A percentile compares a stretch with the other conserved stretches of the same genome.
Evolutionary conservation across 2,888 invertebrate species (phyloP).

Genomic region (Rosalia funebris): DNA sequence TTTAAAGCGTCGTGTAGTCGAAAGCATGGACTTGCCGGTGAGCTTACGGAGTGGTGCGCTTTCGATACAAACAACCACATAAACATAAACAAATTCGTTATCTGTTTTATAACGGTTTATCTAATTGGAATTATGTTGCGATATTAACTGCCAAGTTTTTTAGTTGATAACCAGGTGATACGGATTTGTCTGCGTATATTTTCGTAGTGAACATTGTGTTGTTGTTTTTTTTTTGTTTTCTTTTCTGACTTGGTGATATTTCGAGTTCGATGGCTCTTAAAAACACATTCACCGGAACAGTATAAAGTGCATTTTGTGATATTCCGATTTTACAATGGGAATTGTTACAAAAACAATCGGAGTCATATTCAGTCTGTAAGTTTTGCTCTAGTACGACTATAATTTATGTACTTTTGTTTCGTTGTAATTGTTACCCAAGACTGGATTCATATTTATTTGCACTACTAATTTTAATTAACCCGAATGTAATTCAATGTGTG

Average conservation of each 20-base stretch:
- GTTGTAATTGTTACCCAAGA: neutral
- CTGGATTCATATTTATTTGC: constrained; percentile 16
- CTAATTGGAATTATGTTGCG: neutral
- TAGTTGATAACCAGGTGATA: neutral
- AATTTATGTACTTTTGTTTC: constrained; percentile 24
- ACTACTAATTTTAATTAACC: constrained; percentile 32
- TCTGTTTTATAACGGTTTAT: neutral
- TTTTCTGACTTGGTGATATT: constrained; percentile 1
- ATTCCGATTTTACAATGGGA: constrained; percentile 67
- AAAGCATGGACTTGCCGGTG: constrained; percentile 17
- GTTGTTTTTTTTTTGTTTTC: neutral
- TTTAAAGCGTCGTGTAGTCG: constrained; percentile 2
- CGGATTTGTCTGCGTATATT: neutral
- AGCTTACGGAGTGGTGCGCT: constrained; percentile 21
- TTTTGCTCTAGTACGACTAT: constrained; percentile 48
- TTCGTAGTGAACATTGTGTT: neutral
- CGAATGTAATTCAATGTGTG: constrained; percentile 19
- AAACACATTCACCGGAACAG: neutral
- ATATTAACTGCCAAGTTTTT: neutral
- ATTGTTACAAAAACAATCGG: constrained; percentile 82
- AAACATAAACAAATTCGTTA: constrained; percentile 6
- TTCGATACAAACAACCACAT: constrained; percentile 20
- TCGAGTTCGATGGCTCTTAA: constrained; percentile 7
- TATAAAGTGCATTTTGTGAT: constrained; percentile 20
- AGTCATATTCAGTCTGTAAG: constrained; percentile 85